A percentile compares a stretch with the other conserved stretches of the same genome.
phyloP scores from a whole-genome alignment of 1,140 invertebrate species.

The Euschistus heros region DNA sequence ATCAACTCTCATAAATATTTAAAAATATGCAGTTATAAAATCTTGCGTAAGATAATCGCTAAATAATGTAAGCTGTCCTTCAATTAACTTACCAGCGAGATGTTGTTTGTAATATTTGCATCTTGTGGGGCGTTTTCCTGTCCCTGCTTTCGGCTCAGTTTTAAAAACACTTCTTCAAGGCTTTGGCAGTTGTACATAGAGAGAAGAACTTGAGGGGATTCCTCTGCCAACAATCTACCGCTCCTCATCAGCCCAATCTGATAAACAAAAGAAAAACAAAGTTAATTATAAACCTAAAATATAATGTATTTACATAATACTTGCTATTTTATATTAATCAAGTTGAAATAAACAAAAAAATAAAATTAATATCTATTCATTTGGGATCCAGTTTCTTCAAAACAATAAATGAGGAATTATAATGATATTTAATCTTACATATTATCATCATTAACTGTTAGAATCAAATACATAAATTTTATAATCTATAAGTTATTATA shows the following conservation, averaged over 20 bases:
- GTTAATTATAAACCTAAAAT: too few species aligned
- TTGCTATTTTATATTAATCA: not conserved
- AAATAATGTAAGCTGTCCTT: too few species aligned
- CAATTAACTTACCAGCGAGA: slow-evolving; percentile 46
- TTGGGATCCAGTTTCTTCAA: too few species aligned
- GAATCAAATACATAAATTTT: too few species aligned
- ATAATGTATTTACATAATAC: too few species aligned
- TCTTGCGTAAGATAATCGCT: too few species aligned
- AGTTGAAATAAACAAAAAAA: not conserved
- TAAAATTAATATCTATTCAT: too few species aligned
- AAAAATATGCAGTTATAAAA: too few species aligned
- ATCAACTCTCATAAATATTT: too few species aligned
- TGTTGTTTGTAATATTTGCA: slow-evolving; percentile 62
- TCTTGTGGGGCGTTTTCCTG: slow-evolving; percentile 35
- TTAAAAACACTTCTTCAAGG: slow-evolving; percentile 88
- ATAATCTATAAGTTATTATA: too few species aligned
- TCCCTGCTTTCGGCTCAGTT: slow-evolving; percentile 54
- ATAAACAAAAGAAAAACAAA: slow-evolving; percentile 24
- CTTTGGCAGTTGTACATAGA: slow-evolving; percentile 70
- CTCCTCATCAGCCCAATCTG: slow-evolving; percentile 91
- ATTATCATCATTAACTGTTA: not conserved
- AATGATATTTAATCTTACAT: not conserved
- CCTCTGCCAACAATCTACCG: slow-evolving; percentile 81
- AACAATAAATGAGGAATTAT: too few species aligned
- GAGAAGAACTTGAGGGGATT: slow-evolving; percentile 74